These are phyloP conservation scores for Psittacula derbiana DNA, from an alignment of 2,797 vertebrate genomes.

Conservation along the genomic window DNA sequence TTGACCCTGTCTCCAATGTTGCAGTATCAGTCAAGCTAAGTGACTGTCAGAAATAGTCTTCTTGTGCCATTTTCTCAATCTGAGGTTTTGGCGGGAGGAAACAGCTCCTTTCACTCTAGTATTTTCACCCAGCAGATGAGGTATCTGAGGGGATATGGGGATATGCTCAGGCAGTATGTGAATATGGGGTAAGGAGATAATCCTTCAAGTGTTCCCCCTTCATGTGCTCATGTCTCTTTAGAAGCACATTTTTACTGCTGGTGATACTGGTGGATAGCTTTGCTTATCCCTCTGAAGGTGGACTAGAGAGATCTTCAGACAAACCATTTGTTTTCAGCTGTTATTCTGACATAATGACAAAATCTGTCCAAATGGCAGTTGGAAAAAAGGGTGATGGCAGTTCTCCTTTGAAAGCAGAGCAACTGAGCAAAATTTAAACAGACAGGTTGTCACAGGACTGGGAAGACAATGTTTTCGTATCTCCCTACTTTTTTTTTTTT, in stretches of 20 bases:
- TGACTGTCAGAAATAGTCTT: background rate
- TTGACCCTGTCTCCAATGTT: background rate
- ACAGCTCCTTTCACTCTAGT: background rate
- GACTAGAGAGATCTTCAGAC: background rate
- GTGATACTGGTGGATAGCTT: background rate
- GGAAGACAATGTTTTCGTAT: background rate
- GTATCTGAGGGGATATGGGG: background rate
- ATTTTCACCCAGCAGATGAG: background rate
- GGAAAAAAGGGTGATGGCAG: background rate
- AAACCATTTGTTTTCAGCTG: background rate
- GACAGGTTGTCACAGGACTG: accelerated
- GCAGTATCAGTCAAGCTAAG: background rate
- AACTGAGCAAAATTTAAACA: background rate
- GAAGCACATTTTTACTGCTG: background rate
- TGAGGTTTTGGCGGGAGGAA: background rate
- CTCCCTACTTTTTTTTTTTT: accelerated
- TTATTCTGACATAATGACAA: background rate
- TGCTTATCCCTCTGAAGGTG: background rate
- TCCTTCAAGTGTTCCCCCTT: background rate
- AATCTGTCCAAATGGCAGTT: background rate
- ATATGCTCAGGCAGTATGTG: background rate
- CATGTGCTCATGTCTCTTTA: background rate
- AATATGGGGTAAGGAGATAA: background rate
- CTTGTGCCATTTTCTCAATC: background rate
- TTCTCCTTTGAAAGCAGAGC: background rate